phyloP scores from a whole-genome alignment of 2,888 invertebrate genomes.

The Drosophila nigricruria region DNA sequence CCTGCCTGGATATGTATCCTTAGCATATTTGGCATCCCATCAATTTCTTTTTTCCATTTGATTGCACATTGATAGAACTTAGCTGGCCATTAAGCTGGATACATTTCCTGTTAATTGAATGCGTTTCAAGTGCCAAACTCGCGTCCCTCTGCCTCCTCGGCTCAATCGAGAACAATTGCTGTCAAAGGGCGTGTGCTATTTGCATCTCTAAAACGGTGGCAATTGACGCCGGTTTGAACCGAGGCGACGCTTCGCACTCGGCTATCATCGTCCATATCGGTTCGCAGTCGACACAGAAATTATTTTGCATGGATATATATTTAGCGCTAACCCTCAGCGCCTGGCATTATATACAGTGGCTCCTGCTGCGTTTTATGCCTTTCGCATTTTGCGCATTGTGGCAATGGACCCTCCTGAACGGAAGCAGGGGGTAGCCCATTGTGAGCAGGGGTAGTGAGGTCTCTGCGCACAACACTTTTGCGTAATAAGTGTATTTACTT shows the following conservation, averaged over 20 bases:
- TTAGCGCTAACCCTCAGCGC: constrained; percentile 27
- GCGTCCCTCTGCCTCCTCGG: background rate
- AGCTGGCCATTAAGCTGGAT: constrained; percentile 33
- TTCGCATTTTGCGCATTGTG: constrained; percentile 21
- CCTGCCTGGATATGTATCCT: background rate
- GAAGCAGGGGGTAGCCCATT: constrained; percentile 6
- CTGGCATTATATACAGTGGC: constrained; percentile 63
- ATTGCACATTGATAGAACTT: constrained; percentile 39
- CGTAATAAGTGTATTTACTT: constrained; percentile 82
- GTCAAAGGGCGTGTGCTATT: constrained; percentile 58
- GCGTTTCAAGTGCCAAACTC: constrained; percentile 26
- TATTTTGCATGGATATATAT: constrained; percentile 17
- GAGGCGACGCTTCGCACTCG: background rate
- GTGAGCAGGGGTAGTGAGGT: constrained; percentile 4
- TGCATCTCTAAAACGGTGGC: constrained; percentile 50
- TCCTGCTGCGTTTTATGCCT: constrained; percentile 77
- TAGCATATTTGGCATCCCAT: constrained; percentile 9
- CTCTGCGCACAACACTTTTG: constrained; percentile 72
- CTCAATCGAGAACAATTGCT: constrained; percentile 28
- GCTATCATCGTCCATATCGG: constrained; percentile 44
- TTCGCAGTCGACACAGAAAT: constrained; percentile 32
- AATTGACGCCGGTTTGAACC: constrained; percentile 57
- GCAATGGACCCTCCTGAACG: background rate
- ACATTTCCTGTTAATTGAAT: constrained; percentile 54
- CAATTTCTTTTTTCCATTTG: constrained; percentile 34